Conservation (phyloP, 2,113 vertebrate genomes). For the Barnardius zonarius region DNA sequence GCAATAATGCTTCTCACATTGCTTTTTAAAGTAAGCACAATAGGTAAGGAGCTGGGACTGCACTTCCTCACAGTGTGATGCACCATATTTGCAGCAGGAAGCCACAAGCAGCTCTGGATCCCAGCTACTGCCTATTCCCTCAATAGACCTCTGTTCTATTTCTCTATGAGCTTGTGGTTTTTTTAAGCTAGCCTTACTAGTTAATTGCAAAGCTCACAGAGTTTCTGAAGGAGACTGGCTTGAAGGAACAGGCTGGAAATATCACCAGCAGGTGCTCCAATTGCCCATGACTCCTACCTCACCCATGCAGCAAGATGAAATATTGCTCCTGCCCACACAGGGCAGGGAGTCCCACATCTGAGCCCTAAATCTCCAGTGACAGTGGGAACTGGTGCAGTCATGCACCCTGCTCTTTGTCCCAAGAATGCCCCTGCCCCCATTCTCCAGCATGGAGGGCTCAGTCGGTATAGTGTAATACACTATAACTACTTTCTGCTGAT, state of each 20-base stretch:
- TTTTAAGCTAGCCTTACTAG: not conserved
- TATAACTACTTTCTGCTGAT: not conserved
- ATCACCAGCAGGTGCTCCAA: not conserved
- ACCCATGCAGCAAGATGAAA: not conserved
- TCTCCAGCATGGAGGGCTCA: not conserved
- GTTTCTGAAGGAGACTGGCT: not conserved
- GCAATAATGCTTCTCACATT: not conserved
- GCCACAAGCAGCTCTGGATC: not conserved
- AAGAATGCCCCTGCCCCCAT: not conserved
- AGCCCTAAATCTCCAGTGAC: not conserved
- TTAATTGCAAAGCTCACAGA: not conserved
- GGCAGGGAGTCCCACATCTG: not conserved
- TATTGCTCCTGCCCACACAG: not conserved
- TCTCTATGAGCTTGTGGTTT: not conserved
- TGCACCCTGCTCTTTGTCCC: not conserved
- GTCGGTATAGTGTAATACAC: not conserved
- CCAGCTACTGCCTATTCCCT: not conserved
- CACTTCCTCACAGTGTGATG: not conserved
- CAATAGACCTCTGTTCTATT: not conserved
- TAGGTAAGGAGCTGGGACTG: not conserved
- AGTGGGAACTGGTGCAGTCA: not conserved
- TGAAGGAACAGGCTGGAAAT: not conserved
- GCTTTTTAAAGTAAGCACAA: not conserved
- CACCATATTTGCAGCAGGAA: fast-evolving
- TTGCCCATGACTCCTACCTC: not conserved